phyloP scores from a whole-genome alignment of 2,888 invertebrate genomes.

The Kuschelorhynchus macadamiae region DNA sequence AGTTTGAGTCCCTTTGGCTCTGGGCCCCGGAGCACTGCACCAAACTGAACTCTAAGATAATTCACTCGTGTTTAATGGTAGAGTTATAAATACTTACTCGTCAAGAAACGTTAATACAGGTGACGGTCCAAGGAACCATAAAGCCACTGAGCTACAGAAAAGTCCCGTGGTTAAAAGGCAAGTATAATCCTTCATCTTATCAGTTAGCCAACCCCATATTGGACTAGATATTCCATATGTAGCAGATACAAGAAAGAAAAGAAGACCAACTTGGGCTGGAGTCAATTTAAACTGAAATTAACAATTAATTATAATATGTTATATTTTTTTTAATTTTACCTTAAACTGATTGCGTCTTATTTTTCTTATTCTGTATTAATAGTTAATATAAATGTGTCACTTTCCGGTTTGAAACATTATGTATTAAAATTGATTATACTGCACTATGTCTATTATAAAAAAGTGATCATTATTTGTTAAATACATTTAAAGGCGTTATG shows the following conservation, averaged over 20 bases:
- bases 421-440: too few relatives aligned
- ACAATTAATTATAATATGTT: background rate
- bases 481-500: too few relatives aligned
- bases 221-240: constrained; percentile 81
- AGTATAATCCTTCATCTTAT: constrained; percentile 76
- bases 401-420: too few relatives aligned
- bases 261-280: constrained; percentile 77
- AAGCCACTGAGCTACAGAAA: constrained; percentile 73
- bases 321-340: too few relatives aligned
- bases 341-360: too few relatives aligned
- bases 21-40: too few relatives aligned
- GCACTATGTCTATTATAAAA: too few relatives aligned
- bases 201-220: constrained; percentile 80
- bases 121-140: constrained; percentile 79
- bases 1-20: too few relatives aligned
- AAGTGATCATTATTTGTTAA: too few relatives aligned
- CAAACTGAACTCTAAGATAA: background rate
- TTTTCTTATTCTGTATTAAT: too few relatives aligned
- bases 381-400: too few relatives aligned
- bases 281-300: constrained; percentile 74
- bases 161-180: constrained; percentile 80
- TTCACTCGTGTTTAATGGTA: background rate
- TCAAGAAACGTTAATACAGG: constrained; percentile 72
- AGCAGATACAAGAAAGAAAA: constrained; percentile 79
- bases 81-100: constrained; percentile 68